Conservation (phyloP, 23 tunicate species). For the Halocynthia roretzi region DNA sequence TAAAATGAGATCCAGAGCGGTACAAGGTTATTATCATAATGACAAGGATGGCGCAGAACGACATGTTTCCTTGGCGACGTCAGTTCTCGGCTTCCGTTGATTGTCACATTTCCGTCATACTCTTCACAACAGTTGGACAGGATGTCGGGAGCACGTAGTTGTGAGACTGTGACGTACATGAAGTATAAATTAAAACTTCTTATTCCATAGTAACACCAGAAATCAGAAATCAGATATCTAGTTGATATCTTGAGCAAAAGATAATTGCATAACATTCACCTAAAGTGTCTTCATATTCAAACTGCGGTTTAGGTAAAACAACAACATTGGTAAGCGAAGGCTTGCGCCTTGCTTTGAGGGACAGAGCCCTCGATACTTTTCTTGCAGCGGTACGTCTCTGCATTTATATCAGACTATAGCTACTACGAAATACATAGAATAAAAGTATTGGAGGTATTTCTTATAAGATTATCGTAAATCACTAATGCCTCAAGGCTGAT, state of each 20-base stretch:
- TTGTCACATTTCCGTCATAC: conserved; percentile 31
- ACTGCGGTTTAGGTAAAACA: conserved; percentile 51
- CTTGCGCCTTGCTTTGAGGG: conserved; percentile 31
- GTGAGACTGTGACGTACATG: conserved; percentile 30
- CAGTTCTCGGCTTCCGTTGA: conserved; percentile 24
- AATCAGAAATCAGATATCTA: not conserved
- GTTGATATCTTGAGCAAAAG: not conserved
- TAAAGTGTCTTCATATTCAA: conserved; percentile 74
- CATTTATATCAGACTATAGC: too few species aligned
- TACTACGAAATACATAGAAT: too few species aligned
- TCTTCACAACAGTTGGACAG: conserved; percentile 51
- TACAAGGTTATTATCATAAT: conserved; percentile 37
- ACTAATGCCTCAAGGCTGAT: too few species aligned
- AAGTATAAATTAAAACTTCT: too few species aligned
- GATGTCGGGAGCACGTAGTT: conserved; percentile 69
- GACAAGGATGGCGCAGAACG: conserved; percentile 46
- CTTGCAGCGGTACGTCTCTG: not conserved
- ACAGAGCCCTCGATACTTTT: conserved; percentile 26
- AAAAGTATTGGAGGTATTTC: too few species aligned
- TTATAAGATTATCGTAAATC: too few species aligned
- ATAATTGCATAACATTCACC: conserved; percentile 21
- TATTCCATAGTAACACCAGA: not conserved
- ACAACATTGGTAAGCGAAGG: conserved; percentile 15
- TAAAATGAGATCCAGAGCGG: conserved; percentile 76
- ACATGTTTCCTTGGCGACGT: conserved; percentile 8